phyloP scores from a whole-genome alignment of 2,113 vertebrate genomes.

The Pedionomus torquatus region DNA sequence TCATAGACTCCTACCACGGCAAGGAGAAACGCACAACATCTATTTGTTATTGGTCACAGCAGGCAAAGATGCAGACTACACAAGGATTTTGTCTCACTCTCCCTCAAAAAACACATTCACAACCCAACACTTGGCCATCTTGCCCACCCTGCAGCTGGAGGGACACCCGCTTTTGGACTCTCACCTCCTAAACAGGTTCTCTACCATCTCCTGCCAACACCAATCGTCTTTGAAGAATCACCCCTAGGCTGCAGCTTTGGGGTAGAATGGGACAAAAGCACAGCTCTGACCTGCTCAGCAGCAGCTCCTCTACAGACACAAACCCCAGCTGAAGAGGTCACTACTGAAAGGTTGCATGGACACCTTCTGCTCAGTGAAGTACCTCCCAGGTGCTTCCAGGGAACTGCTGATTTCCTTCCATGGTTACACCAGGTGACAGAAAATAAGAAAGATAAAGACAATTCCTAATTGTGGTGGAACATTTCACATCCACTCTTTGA shows the following conservation, averaged over 20 bases:
- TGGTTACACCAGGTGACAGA: background rate
- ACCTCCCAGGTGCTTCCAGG: background rate
- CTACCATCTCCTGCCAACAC: background rate
- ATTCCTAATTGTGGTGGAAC: background rate
- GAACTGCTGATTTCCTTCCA: background rate
- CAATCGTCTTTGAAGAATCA: background rate
- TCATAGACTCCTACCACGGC: fast-evolving
- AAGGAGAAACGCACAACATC: background rate
- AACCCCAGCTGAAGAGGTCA: background rate
- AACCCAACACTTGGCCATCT: background rate
- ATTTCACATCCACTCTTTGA: background rate
- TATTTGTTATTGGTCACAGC: background rate
- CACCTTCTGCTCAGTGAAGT: background rate
- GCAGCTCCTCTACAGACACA: background rate
- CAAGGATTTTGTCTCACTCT: background rate
- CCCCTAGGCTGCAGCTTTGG: background rate
- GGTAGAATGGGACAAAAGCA: background rate
- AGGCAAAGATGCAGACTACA: background rate
- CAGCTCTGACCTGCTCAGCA: background rate
- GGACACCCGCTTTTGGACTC: background rate
- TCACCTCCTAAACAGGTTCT: background rate
- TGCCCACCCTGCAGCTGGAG: fast-evolving
- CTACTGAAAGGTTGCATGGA: background rate
- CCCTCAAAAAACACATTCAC: background rate
- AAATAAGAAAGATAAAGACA: background rate